These are phyloP conservation scores for Salarias fasciatus DNA, from an alignment of 2,797 vertebrate species.

Conservation along the genomic window DNA sequence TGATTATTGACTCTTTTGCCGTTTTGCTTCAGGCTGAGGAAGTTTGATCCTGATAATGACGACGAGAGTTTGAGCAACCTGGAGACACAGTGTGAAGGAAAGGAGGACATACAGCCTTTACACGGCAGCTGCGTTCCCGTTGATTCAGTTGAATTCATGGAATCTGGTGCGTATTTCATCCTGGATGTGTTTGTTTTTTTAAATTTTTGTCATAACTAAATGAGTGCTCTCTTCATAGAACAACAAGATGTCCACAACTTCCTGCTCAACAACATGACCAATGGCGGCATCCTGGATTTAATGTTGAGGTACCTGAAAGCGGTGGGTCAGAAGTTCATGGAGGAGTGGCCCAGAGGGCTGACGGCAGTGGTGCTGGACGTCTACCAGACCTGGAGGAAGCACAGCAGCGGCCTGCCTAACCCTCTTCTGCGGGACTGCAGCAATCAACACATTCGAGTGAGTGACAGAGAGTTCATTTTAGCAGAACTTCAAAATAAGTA, in stretches of 20 bases:
- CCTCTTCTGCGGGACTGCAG: constrained; percentile 92
- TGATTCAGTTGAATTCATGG: constrained; percentile 89
- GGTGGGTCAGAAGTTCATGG: constrained; percentile 89
- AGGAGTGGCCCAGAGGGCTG: constrained; percentile 92
- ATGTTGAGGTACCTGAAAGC: constrained; percentile 95
- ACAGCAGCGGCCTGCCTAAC: constrained; percentile 93
- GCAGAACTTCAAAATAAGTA: too few relatives aligned
- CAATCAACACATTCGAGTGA: constrained; percentile 90
- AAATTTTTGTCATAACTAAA: constrained; percentile 2
- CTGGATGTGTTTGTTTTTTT: background rate
- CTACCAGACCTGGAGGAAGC: constrained; percentile 92
- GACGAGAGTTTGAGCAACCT: constrained; percentile 92
- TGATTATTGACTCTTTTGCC: background rate
- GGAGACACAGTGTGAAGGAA: constrained; percentile 87
- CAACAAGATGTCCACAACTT: constrained; percentile 93
- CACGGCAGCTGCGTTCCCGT: constrained; percentile 81
- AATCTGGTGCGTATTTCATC: constrained; percentile 83
- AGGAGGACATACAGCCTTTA: constrained; percentile 83
- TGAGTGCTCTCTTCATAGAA: constrained; percentile 76
- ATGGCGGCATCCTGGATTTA: constrained; percentile 94
- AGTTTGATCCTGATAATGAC: constrained; percentile 93
- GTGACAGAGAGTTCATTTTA: too few relatives aligned
- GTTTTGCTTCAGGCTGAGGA: constrained; percentile 85
- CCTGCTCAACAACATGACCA: constrained; percentile 88
- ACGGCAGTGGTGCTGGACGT: constrained; percentile 88